Base-by-base conservation (phyloP, 2,797 vertebrate species). In the Chaetophractus vellerosus region DNA sequence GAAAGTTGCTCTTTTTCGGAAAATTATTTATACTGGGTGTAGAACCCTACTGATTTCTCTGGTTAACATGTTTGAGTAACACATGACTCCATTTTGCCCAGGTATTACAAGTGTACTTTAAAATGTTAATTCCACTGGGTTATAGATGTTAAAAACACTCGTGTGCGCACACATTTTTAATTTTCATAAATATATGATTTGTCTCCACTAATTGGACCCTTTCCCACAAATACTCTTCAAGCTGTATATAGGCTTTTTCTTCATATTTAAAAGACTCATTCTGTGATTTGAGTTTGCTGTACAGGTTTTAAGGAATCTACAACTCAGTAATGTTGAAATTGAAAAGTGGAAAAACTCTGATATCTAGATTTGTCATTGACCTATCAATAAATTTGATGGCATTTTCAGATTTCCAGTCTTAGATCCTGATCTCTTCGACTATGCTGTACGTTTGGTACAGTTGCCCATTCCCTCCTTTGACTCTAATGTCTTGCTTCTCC, bases 321-420 rank as follows among this genome's bases (percentile, higher is more conserved):
- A 87, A n/a, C 18, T 79, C 48, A 79, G 61, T 41, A 74, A 38
- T 52, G 66, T n/a, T 76, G 31, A 79, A 55, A 31, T n/a, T 82
- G 3, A 71, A 83, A 96, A 59, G 15, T 31, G 2, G 78, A 79
- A 92, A 88, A 93, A 76, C 33, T 72, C 57, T 74, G 66, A 57
- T 66, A 91, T 90, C 48, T n/a, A 88, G 55, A 57, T 94, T 78
- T 81, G 23, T 88, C 87, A 26, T 15, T 63, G 50, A 55, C 10
- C 19, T 79, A 63, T 57, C 31, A n/a, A 50, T 66, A 84, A 88
- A 79, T 48, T 57, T 80, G 41, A 45, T 33, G 52, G 41, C 55
- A 38, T 80, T 61, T 81, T 64, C n/a, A 61, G 14, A 15, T 78
- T 63, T 38, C 24, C 68, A 23, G 12, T 33, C 68, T 68, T 86